phyloP scores from a whole-genome alignment of 2,113 vertebrate genomes.

The Corvus cornix region DNA sequence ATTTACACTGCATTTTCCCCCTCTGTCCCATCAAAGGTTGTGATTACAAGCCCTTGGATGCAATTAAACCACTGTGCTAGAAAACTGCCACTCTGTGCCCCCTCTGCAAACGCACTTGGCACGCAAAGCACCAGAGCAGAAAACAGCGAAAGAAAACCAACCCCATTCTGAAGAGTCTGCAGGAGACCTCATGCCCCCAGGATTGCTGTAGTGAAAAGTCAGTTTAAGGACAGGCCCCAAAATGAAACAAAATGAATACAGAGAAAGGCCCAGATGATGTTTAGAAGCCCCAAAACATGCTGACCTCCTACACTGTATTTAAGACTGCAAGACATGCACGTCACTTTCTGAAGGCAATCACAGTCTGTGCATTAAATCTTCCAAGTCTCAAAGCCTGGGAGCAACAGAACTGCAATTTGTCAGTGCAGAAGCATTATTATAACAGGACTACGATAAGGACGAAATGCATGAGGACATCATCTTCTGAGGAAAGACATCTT shows the following conservation, averaged over 20 bases:
- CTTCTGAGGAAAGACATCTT: neutral
- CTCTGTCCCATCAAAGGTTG: neutral
- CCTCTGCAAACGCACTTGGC: neutral
- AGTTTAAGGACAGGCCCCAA: neutral
- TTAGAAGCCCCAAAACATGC: rapidly evolving
- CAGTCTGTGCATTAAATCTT: neutral
- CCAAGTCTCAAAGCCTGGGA: neutral
- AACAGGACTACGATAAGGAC: neutral
- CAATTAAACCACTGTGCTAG: neutral
- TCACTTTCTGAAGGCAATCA: neutral
- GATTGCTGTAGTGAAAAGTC: neutral
- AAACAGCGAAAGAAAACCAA: neutral
- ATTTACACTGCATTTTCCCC: neutral
- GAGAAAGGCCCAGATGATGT: neutral
- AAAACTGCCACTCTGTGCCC: neutral
- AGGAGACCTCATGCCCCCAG: neutral
- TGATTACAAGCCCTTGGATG: neutral
- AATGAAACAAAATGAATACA: neutral
- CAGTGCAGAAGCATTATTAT: neutral
- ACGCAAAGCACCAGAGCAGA: neutral
- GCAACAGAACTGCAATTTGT: neutral
- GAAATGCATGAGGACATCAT: neutral
- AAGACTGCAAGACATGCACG: neutral
- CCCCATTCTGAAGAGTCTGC: neutral
- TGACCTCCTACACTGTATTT: no score